These are phyloP conservation scores for Taenioides sp. DNA, from an alignment of 2,797 vertebrate species.

Conservation along the genomic window DNA sequence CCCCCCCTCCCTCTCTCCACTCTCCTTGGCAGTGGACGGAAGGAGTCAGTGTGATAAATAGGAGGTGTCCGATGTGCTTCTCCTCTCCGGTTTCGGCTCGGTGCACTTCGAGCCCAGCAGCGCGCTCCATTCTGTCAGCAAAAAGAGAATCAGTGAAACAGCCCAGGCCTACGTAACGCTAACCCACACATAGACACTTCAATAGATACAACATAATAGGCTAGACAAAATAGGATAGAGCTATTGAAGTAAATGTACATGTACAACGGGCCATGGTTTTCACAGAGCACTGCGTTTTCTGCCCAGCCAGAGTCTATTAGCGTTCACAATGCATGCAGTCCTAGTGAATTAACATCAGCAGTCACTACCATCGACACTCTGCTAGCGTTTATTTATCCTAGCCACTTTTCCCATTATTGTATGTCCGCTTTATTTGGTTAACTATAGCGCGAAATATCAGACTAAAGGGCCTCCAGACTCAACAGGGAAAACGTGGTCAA, in stretches of 20 bases:
- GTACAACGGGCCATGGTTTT: conserved; percentile 22
- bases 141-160: conserved; percentile 63
- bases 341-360: conserved; percentile 59
- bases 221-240: conserved; percentile 28
- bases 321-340: conserved; percentile 57
- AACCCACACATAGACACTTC: conserved; percentile 25
- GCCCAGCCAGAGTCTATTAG: conserved; percentile 63
- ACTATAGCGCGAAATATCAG: conserved; percentile 3
- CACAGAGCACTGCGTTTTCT: conserved; percentile 26
- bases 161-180: conserved; percentile 35
- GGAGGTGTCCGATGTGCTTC: conserved; percentile 72
- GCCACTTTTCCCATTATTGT: conserved; percentile 16
- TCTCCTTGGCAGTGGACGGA: conserved; percentile 63
- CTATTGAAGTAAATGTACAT: conserved; percentile 35
- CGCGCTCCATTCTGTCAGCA: conserved; percentile 71
- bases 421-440: conserved; percentile 13
- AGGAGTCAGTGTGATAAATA: conserved; percentile 73
- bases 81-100: conserved; percentile 61
- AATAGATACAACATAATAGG: conserved; percentile 16
- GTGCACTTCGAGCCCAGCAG: conserved; percentile 56
- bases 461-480: conserved; percentile 15
- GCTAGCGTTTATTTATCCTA: conserved; percentile 43
- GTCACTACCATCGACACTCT: conserved; percentile 38
- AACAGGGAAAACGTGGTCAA: conserved; percentile 34
- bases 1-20: conserved; percentile 21